Percentiles rank a stretch among this genome's conserved stretches.
Conservation (phyloP, 2,113 vertebrate genomes). For the Hylia prasina region DNA sequence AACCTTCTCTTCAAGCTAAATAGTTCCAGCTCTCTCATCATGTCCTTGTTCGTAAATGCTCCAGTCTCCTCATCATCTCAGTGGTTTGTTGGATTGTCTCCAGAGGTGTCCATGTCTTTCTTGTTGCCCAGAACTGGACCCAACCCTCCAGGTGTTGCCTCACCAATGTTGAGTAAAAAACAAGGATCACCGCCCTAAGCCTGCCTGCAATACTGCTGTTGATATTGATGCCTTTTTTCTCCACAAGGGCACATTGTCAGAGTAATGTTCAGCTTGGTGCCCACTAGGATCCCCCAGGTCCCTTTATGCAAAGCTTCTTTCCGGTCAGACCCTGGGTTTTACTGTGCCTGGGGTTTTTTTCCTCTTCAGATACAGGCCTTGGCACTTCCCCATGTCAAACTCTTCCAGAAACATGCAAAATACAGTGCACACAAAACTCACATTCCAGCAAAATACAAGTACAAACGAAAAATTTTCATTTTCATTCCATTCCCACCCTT, state of each 20-base stretch:
- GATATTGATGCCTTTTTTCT: background rate
- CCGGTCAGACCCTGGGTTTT: accelerated
- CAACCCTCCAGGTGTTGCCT: background rate
- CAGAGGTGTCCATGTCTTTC: background rate
- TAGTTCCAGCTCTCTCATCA: background rate
- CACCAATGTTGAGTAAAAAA: background rate
- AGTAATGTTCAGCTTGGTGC: background rate
- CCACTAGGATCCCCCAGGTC: background rate
- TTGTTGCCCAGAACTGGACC: background rate
- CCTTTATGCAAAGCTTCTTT: background rate
- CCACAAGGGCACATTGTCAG: background rate
- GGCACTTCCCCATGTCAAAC: background rate
- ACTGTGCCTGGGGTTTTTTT: background rate
- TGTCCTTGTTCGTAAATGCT: background rate
- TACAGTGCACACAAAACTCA: background rate
- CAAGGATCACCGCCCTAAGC: background rate
- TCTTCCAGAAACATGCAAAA: background rate
- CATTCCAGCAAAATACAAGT: background rate
- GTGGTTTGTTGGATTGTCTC: background rate
- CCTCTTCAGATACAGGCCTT: background rate
- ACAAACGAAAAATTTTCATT: background rate
- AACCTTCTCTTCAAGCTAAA: background rate
- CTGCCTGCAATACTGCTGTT: background rate
- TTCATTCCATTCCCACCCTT: background rate
- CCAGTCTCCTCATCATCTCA: background rate